Evolutionary conservation across 1,140 invertebrate genomes (phyloP), one percentile per base, ranked within the genome.

Genomic region (Drosophila carrolli): DNA sequence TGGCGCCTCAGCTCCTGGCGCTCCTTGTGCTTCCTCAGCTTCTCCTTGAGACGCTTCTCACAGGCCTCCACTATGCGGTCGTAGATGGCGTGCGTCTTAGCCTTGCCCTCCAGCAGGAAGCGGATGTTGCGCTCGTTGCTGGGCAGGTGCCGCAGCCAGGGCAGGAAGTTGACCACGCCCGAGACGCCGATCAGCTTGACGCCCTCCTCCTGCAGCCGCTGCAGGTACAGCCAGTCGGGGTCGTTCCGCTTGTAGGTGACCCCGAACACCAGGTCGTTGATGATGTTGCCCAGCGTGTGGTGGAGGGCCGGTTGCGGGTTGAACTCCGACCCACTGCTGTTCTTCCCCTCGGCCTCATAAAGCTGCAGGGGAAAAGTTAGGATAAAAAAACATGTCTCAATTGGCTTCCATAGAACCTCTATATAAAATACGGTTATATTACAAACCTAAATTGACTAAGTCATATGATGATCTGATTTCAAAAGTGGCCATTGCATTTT

Each of bases 101-200:
- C 85, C 91, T 96, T 95, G 10, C 96, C 96, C 4, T 95, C 94
- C 5, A 95, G 81, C 67, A 96, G 84, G 27, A 94, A 94, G 4
- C 93, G 65, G 60, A 96, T 93, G n/a, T 92, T 86, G 41, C 93
- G 93, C 11, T 93, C 90, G 67, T 94, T 96, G 40, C 89, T 93
- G 1, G 95, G 95, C n/a, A 96, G 58, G 66, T 70, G 78, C 0
- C 81, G 63, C 41, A 85, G 92, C 91, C 96, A 95, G 29, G 97
- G 96, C 43, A 97, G 92, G 90, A 97, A 97, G 91, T 97, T 98
- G 0, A 97, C 93, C 13, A 95, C 94, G 2, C 96, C 96, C 9
- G 96, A 95, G 8, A 97, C 94, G 0, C 96, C 96, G 71, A 97
- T 96, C 61, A 95, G 93, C 85, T 97, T 96, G 27, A 95, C 94